Conservation (phyloP, 1,140 invertebrate genomes). For the Ceratina calcarata region DNA sequence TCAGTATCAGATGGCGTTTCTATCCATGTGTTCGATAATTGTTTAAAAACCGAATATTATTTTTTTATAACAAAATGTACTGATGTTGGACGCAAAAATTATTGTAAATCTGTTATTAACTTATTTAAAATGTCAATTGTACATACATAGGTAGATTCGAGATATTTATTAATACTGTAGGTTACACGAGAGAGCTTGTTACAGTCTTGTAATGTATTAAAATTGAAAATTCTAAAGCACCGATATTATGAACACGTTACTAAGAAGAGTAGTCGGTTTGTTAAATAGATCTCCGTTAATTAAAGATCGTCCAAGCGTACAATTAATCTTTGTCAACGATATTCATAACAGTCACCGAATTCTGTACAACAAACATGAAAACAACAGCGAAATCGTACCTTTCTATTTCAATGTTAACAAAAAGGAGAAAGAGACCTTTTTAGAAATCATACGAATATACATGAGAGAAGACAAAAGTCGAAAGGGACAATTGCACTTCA, state of each 20-base stretch:
- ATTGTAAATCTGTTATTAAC: neutral
- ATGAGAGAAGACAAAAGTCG: constrained; percentile 81
- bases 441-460: constrained; percentile 88
- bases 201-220: neutral
- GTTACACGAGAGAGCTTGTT: no score
- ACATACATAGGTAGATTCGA: neutral
- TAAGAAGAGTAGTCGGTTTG: neutral
- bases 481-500: constrained; percentile 95
- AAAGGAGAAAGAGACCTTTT: constrained; percentile 88
- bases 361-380: constrained; percentile 1
- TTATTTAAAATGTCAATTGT: neutral
- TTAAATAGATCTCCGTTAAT: neutral
- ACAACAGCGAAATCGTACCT: neutral
- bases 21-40: neutral
- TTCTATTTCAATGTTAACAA: constrained; percentile 81
- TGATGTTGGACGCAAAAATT: no score
- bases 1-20: neutral
- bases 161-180: no score
- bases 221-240: neutral
- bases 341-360: constrained; percentile 8
- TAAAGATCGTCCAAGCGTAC: neutral
- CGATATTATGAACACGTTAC: constrained; percentile 17
- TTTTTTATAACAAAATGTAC: neutral
- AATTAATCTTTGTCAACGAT: constrained; percentile 7
- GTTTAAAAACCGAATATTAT: neutral